Evolutionary conservation across 2,888 invertebrate genomes (phyloP).

Genomic region (Micoletzkya japonica): DNA sequence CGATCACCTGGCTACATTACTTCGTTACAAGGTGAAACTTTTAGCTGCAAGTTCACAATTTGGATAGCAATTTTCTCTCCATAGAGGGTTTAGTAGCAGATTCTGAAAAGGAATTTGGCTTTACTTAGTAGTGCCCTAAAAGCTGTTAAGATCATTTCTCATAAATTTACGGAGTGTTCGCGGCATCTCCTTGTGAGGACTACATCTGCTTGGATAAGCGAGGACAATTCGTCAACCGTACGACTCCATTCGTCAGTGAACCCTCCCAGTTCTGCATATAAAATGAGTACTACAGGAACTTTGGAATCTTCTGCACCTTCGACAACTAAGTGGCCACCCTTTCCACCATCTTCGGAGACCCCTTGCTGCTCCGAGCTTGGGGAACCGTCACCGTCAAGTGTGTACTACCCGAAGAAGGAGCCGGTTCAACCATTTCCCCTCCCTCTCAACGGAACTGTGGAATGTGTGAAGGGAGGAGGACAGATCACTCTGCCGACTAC

Average conservation of each 20-base stretch:
- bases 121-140: too few relatives aligned
- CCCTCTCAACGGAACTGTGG: background rate
- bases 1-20: too few relatives aligned
- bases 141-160: too few relatives aligned
- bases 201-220: conserved; percentile 6
- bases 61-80: too few relatives aligned
- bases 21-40: too few relatives aligned
- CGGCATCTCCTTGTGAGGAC: too few relatives aligned
- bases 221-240: background rate
- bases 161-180: too few relatives aligned
- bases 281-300: background rate
- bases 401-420: too few relatives aligned
- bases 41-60: too few relatives aligned
- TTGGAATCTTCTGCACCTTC: conserved; percentile 1
- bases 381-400: conserved; percentile 1
- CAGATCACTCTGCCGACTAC: background rate
- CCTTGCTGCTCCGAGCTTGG: conserved; percentile 9
- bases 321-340: conserved; percentile 12
- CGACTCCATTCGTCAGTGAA: background rate
- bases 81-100: too few relatives aligned
- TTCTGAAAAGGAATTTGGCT: too few relatives aligned
- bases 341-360: background rate
- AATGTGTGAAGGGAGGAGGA: conserved; percentile 21
- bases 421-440: too few relatives aligned
- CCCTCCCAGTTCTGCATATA: conserved; percentile 12